Evolutionary conservation across 2,113 vertebrate genomes (phyloP).

Genomic region (Marcusenius ussheri): DNA sequence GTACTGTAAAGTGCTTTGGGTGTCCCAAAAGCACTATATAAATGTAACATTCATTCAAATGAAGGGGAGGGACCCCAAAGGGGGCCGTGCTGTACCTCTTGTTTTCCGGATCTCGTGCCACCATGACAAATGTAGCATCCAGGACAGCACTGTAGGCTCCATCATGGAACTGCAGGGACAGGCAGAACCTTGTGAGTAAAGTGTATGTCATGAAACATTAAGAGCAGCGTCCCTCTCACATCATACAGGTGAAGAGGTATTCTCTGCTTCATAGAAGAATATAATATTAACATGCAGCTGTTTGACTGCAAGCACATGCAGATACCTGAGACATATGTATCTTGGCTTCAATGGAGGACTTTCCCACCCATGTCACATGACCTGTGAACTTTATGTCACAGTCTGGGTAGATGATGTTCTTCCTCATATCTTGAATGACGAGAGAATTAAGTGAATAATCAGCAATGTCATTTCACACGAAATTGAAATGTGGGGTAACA

Average conservation of each 20-base stretch:
- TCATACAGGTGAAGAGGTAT: not conserved
- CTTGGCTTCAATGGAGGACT: conserved; percentile 91
- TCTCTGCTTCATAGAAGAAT: not conserved
- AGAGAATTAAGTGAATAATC: not conserved
- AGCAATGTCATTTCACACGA: not conserved
- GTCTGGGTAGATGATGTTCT: conserved; percentile 76
- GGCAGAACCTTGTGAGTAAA: not conserved
- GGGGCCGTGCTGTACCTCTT: conserved; percentile 65
- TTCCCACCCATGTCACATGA: conserved; percentile 92
- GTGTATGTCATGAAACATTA: not conserved
- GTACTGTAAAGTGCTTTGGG: not conserved
- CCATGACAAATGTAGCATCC: conserved; percentile 96
- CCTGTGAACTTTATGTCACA: conserved; percentile 91
- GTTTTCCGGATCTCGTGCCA: conserved; percentile 89
- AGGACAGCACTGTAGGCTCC: conserved; percentile 73
- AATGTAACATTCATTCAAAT: not conserved
- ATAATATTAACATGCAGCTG: not conserved
- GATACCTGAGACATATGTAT: conserved; percentile 91
- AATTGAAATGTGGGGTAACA: not conserved
- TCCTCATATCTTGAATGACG: conserved; percentile 70
- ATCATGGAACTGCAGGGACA: conserved; percentile 49
- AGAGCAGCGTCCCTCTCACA: too few relatives aligned
- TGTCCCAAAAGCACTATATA: not conserved
- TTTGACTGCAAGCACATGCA: not conserved
- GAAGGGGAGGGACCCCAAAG: too few relatives aligned